Evolutionary conservation across 2,888 invertebrate species (phyloP).

Genomic region (Balanococcus diminutus): DNA sequence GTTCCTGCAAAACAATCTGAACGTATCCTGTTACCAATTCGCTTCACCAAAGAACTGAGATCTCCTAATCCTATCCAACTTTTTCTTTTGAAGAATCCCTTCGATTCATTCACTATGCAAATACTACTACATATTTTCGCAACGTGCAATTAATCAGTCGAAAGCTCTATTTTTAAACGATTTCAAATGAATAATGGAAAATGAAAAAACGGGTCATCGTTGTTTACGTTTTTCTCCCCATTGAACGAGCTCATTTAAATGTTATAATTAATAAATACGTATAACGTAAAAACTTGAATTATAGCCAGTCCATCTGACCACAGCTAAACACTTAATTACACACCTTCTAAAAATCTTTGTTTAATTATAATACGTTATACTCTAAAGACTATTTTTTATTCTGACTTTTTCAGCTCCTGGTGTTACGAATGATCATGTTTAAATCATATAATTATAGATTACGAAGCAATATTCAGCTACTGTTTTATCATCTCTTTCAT

Average conservation of each 20-base stretch:
- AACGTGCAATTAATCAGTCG: background rate
- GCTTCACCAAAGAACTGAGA: too few relatives aligned
- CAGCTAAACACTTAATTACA: slow-evolving; percentile 26
- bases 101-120: background rate
- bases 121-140: background rate
- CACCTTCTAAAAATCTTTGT: slow-evolving; percentile 14
- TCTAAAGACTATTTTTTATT: slow-evolving; percentile 36
- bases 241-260: background rate
- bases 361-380: slow-evolving; percentile 22
- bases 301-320: slow-evolving; percentile 1
- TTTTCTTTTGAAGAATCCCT: background rate
- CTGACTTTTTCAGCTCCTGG: slow-evolving; percentile 16
- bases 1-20: too few relatives aligned
- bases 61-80: too few relatives aligned
- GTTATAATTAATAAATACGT: slow-evolving; percentile 15
- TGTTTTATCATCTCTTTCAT: slow-evolving; percentile 7
- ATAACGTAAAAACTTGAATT: background rate
- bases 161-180: background rate
- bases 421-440: slow-evolving; percentile 10
- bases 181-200: too few relatives aligned
- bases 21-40: too few relatives aligned
- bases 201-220: background rate
- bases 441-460: slow-evolving; percentile 33
- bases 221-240: background rate
- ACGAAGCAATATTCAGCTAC: slow-evolving; percentile 23